phyloP scores from a whole-genome alignment of 1,140 invertebrate species.

The Limonius californicus region DNA sequence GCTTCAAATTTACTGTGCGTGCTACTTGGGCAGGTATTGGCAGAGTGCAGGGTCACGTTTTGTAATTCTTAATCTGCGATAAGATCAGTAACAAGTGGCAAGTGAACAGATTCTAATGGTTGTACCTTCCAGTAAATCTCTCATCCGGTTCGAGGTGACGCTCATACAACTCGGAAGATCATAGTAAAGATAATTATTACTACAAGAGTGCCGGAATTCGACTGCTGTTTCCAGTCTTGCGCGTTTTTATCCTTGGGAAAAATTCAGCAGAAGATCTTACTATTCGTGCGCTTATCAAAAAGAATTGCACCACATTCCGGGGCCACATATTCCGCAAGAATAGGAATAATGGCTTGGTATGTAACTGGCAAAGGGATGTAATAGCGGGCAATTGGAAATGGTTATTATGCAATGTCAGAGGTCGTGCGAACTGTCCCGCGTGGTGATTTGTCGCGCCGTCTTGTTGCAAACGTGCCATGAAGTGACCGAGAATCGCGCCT shows the following conservation, averaged over 20 bases:
- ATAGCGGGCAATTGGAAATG: slow-evolving; percentile 44
- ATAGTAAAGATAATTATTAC: not conserved
- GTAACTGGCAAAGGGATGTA: slow-evolving; percentile 23
- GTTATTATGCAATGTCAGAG: slow-evolving; percentile 43
- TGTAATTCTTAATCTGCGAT: slow-evolving; percentile 14
- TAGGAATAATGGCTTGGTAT: not conserved
- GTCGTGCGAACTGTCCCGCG: slow-evolving; percentile 46
- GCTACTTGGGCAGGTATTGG: slow-evolving; percentile 8
- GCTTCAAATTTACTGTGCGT: slow-evolving; percentile 3
- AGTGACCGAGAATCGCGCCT: slow-evolving; percentile 12
- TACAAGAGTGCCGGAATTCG: not conserved
- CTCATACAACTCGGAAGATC: not conserved
- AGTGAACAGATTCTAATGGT: slow-evolving; percentile 5
- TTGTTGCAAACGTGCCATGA: slow-evolving; percentile 6
- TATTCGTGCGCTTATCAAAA: too few species aligned
- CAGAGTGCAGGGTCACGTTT: slow-evolving; percentile 11
- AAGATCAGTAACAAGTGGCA: slow-evolving; percentile 13
- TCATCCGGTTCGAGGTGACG: slow-evolving; percentile 4
- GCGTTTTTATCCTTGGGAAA: not conserved
- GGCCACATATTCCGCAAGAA: not conserved
- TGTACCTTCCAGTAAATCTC: slow-evolving; percentile 10
- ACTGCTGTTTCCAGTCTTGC: not conserved
- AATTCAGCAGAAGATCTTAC: too few species aligned
- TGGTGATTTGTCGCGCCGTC: slow-evolving; percentile 42
- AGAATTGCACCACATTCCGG: too few species aligned